Evolutionary conservation across 2,797 vertebrate species (phyloP).

Genomic region (Craterocephalus amniculus): DNA sequence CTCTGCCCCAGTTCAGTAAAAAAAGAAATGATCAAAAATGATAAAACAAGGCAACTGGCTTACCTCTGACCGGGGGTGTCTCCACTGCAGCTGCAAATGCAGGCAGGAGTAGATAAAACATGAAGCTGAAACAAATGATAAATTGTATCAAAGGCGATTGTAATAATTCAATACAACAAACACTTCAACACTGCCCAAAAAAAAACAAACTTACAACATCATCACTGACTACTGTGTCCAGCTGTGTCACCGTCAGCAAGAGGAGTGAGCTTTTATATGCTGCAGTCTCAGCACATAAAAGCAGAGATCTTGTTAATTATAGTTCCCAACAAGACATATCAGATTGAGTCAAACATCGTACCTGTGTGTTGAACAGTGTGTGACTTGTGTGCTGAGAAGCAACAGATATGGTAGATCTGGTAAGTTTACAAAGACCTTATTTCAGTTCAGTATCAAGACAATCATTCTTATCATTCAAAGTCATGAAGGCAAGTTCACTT

Average conservation of each 20-base stretch:
- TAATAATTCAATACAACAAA: background rate
- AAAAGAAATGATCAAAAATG: background rate
- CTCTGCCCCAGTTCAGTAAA: background rate
- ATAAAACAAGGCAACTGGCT: background rate
- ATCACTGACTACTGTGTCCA: conserved; percentile 55
- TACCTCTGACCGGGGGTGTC: conserved; percentile 73
- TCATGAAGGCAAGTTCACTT: conserved; percentile 36
- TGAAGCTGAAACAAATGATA: conserved; percentile 55
- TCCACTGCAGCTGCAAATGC: conserved; percentile 46
- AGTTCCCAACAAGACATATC: conserved; percentile 40
- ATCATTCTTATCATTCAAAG: conserved; percentile 28
- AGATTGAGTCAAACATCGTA: conserved; percentile 46
- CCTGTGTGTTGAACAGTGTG: conserved; percentile 49
- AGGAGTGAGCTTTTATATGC: conserved; percentile 49
- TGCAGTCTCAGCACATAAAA: conserved; percentile 15
- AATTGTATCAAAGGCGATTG: background rate
- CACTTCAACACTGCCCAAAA: background rate
- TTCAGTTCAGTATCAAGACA: conserved; percentile 39
- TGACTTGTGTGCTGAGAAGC: conserved; percentile 21
- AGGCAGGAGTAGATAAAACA: conserved; percentile 54
- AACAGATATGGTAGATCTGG: conserved; percentile 29
- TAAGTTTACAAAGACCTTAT: conserved; percentile 54
- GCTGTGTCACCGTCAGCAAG: conserved; percentile 6
- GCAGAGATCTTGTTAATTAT: conserved; percentile 60
- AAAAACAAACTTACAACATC: conserved; percentile 69